A percentile compares a stretch with the other conserved stretches of the same genome.
Evolutionary conservation across 2,113 vertebrate species (phyloP).

Genomic region (Circaetus gallicus): DNA sequence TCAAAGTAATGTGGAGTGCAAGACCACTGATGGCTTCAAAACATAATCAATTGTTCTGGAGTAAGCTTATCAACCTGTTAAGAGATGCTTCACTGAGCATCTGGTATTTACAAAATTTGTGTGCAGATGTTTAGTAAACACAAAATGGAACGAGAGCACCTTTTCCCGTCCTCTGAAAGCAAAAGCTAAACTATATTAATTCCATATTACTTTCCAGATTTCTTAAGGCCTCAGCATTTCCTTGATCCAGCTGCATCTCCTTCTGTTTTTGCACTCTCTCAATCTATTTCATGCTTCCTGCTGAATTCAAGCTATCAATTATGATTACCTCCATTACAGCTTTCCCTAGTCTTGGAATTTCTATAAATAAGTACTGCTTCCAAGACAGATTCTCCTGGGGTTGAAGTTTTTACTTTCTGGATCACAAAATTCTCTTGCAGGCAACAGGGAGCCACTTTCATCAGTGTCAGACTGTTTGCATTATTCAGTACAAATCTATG

Average conservation of each 20-base stretch:
- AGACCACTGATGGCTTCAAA: neutral
- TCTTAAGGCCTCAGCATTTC: neutral
- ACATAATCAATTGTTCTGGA: neutral
- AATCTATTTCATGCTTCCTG: neutral
- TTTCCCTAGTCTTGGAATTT: neutral
- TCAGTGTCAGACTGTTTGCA: neutral
- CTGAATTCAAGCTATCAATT: neutral
- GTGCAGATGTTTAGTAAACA: neutral
- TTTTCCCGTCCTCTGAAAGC: neutral
- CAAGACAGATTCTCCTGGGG: neutral
- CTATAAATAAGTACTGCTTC: neutral
- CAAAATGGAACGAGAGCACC: neutral
- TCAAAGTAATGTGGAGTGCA: neutral
- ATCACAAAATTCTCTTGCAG: neutral
- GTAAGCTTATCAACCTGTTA: neutral
- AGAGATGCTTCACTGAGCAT: neutral
- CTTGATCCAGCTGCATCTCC: neutral
- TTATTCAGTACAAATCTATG: neutral
- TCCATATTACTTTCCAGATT: neutral
- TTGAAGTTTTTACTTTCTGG: neutral
- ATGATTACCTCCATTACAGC: neutral
- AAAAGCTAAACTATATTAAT: neutral
- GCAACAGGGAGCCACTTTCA: neutral
- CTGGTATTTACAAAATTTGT: neutral
- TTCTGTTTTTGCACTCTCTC: neutral